phyloP scores from a whole-genome alignment of 2,888 invertebrate species.

The Myopa testacea region DNA sequence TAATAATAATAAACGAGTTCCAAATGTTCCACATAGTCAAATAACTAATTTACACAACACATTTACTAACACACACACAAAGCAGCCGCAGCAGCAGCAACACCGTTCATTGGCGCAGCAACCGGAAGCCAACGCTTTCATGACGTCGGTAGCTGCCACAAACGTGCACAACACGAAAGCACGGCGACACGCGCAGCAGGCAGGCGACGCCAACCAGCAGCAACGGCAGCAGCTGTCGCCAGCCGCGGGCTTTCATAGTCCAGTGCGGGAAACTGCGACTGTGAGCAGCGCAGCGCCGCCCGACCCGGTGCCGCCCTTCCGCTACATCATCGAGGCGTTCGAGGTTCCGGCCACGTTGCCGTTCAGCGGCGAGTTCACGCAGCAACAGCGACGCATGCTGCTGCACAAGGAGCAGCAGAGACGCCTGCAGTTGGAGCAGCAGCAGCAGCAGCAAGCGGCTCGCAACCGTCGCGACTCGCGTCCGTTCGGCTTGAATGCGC shows the following conservation, averaged over 20 bases:
- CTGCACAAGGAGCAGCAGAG: constrained; percentile 42
- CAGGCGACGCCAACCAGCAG: constrained; percentile 18
- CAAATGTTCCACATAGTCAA: constrained; percentile 66
- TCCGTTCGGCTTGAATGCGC: constrained; percentile 36
- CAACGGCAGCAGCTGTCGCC: constrained; percentile 43
- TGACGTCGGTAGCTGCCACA: background rate
- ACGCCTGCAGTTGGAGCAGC: constrained; percentile 40
- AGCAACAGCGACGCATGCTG: constrained; percentile 49
- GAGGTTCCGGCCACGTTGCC: constrained; percentile 58
- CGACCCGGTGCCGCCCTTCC: constrained; percentile 41
- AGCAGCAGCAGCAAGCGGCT: constrained; percentile 53
- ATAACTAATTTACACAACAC: constrained; percentile 60
- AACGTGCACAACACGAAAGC: constrained; percentile 55
- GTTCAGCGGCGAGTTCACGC: constrained; percentile 41
- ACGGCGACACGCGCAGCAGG: constrained; percentile 52
- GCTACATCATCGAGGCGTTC: constrained; percentile 59
- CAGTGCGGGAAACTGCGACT: constrained; percentile 49
- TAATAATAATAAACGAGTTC: constrained; percentile 59
- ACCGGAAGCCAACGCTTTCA: constrained; percentile 42
- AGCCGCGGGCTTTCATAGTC: constrained; percentile 48
- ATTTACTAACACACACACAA: constrained; percentile 34
- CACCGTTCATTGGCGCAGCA: constrained; percentile 23
- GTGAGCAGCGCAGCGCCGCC: constrained; percentile 31
- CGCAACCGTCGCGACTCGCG: constrained; percentile 64
- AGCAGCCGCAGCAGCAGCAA: constrained; percentile 43